Base-by-base conservation (phyloP, 2,888 invertebrate species). In the Choristoneura rosaceana region DNA sequence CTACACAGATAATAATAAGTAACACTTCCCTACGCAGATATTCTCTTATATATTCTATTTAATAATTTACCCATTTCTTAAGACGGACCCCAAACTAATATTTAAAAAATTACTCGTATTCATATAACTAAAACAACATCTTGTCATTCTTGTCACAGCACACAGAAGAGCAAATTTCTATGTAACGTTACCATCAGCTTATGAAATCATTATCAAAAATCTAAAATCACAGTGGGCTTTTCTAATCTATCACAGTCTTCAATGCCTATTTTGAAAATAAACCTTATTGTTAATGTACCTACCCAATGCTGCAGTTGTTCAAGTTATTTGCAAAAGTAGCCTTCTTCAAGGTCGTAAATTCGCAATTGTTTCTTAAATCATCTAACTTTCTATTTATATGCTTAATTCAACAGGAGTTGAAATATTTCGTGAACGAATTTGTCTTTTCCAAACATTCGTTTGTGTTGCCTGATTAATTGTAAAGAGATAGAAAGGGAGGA, bases 221-320 rank as follows among this genome's bases (percentile, higher is more conserved):
- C 60, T 69, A 69, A 60, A 58, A 73, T 73, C 73, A 73, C 73
- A 73, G 73, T 47, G 63, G 64, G 69, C 63, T 69, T 73, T 60
- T 63, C 60, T 71, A 71, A 25, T 64, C 69, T 73, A 73, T 68
- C 69, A 73, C 73, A 73, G 73, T 73, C 73, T 73, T 73, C 52
- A 52, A 59, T 60, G 47, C 63, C 58, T 50, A 64, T 14, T 17
- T 62, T 67, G 41, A 68, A 55, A 67, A 34, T 61, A 67, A 71
- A 68, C 41, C 61, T 68, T 71, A 71, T 5, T 5, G n/a, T 17
- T 62, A 45, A 25, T 25, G 55, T 55, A 25, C 0, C 25, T 55
- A 25, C 0, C 25, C 25, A 38, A 12, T n/a, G n/a, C 10, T 25
- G 52, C 52, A 0, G 25, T 55, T 25, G 25, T 10, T 25, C 12